Evolutionary conservation across 1,140 invertebrate genomes (phyloP).

Genomic region (Anastrepha ludens): DNA sequence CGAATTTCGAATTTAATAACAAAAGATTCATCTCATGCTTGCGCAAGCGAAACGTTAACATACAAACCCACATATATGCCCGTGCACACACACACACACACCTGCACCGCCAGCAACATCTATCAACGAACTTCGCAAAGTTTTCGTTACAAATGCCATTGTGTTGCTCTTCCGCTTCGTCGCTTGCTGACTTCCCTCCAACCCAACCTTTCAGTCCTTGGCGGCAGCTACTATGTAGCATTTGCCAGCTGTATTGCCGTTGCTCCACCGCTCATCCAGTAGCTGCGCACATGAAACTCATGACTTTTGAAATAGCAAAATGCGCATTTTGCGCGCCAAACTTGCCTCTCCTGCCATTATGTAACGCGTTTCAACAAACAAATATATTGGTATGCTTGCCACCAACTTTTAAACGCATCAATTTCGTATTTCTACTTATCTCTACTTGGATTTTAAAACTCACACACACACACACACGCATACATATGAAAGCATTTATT

Average conservation of each 20-base stretch:
- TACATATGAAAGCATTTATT: not conserved
- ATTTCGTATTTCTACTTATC: not conserved
- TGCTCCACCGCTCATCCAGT: not conserved
- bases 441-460: not conserved
- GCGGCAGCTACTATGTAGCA: not conserved
- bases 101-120: not conserved
- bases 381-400: not conserved
- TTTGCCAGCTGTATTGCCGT: not conserved
- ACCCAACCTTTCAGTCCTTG: not conserved
- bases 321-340: conserved; percentile 26
- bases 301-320: conserved; percentile 29
- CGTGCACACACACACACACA: not conserved
- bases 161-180: not conserved
- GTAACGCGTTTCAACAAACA: not conserved
- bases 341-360: not conserved
- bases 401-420: conserved; percentile 21
- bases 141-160: conserved; percentile 22
- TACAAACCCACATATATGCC: not conserved
- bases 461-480: not conserved
- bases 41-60: not conserved
- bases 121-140: not conserved
- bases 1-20: conserved; percentile 43
- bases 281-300: not conserved
- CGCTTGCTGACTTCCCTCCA: not conserved
- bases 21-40: conserved; percentile 39